A percentile compares a stretch with the other conserved stretches of the same genome.
Evolutionary conservation across 2,797 vertebrate genomes (phyloP).

Genomic region (Hyperoplus lanceolatus): DNA sequence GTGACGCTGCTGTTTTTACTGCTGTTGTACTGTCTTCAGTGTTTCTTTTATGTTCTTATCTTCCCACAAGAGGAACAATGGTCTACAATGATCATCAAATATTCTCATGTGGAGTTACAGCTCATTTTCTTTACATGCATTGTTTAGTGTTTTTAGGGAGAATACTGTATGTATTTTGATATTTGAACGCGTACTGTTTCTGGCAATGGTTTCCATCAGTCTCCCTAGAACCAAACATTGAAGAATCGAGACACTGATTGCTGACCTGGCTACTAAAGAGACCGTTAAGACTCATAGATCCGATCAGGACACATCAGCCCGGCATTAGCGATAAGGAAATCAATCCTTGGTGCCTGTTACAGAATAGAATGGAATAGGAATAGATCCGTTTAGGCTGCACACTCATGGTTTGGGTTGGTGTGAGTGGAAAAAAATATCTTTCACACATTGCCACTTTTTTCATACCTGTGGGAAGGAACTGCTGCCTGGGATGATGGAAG

Average conservation of each 20-base stretch:
- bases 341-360: slow-evolving; percentile 32
- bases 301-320: slow-evolving; percentile 62
- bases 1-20: not conserved
- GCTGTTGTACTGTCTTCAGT: not conserved
- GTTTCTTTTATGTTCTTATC: not conserved
- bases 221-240: not conserved
- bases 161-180: not conserved
- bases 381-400: slow-evolving; percentile 31
- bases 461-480: slow-evolving; percentile 21
- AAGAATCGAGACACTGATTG: too few species aligned
- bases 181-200: not conserved
- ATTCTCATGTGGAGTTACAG: not conserved
- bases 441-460: slow-evolving; percentile 49
- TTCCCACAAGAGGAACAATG: not conserved
- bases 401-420: not conserved
- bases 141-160: not conserved
- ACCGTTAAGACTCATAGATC: slow-evolving; percentile 16
- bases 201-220: not conserved
- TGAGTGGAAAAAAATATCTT: slow-evolving; percentile 34
- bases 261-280: not conserved
- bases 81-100: not conserved
- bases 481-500: slow-evolving; percentile 63
- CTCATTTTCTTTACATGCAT: not conserved
- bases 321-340: slow-evolving; percentile 47
- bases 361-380: not conserved